A percentile compares a stretch with the other conserved stretches of the same genome.
Evolutionary conservation across 2,888 invertebrate species (phyloP).

Genomic region (Romanomermis culicivorax): DNA sequence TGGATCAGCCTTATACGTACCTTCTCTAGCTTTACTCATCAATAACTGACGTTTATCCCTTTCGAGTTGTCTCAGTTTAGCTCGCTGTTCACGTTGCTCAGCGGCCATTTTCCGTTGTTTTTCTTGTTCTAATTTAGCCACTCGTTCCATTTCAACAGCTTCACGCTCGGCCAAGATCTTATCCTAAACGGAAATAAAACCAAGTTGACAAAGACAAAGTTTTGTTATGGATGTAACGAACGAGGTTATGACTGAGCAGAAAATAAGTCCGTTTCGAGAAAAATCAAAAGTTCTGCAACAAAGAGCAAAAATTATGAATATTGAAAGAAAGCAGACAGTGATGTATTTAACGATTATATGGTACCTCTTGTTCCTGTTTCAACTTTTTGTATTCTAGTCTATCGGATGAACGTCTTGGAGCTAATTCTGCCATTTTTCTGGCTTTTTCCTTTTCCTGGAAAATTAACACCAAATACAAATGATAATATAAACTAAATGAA

Average conservation of each 20-base stretch:
- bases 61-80: constrained; percentile 6
- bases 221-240: not conserved
- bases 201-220: not conserved
- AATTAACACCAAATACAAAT: too few species aligned
- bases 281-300: too few species aligned
- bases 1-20: constrained; percentile 9
- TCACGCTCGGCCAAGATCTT: constrained; percentile 7
- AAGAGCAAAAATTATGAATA: too few species aligned
- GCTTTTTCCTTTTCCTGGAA: constrained; percentile 27
- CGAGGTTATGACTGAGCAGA: too few species aligned
- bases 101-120: constrained; percentile 3
- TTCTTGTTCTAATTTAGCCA: constrained; percentile 10
- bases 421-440: constrained; percentile 42
- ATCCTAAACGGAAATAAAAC: constrained; percentile 7
- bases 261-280: too few species aligned
- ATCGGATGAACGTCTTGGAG: constrained; percentile 46
- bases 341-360: too few species aligned
- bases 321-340: too few species aligned
- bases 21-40: constrained; percentile 10
- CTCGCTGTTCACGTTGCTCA: constrained; percentile 4
- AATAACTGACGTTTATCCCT: constrained; percentile 15
- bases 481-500: too few species aligned
- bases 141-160: constrained; percentile 12
- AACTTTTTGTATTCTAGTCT: constrained; percentile 42
- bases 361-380: constrained; percentile 36